Base-by-base conservation (phyloP, 1,140 invertebrate genomes). In the Tribolium madens region DNA sequence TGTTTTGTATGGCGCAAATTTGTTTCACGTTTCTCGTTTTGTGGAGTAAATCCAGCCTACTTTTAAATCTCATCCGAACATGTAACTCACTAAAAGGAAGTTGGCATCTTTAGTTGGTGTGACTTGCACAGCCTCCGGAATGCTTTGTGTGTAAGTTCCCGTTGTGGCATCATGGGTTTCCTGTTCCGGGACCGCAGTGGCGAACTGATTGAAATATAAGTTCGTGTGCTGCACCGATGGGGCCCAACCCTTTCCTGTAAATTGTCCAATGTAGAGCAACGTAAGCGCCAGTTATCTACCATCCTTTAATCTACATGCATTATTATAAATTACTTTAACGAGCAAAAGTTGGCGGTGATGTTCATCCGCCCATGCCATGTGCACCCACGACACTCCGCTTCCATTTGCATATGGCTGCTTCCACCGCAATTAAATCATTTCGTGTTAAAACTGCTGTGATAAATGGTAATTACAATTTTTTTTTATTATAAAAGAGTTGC, bases 171-270 rank as follows among this genome's bases (percentile, higher is more conserved):
- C 53, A 21, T 60, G 53, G 18, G 53, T 60, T 60, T 60, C 53
- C 53, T 71, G 68, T 71, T 69, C 47, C 33, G 76, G 46, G 21
- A 60, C 64, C 5, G 76, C 69, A 36, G 76, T 77, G 21, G 76
- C 73, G 31, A 75, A 78, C 53, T 79, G 57, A 42, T 74, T 79
- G 53, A 79, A 76, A 70, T 79, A 76, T 74, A 69, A 48, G 50
- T 79, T 79, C 17, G 50, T 75, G 42, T 79, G 75, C 18, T 77
- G 70, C 48, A 80, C 31, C 13, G 76, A 79, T 17, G 78, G 79
- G 31, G 78, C 76, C 78, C 78, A 80, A 47, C 78, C 80, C 76
- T 81, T 81, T 50, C 79, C 77, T 81, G 31, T 75, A 79, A 79
- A 75, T 52, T 60, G 53, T 60, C 53, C 17, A 26, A 60, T 60